Conservation (phyloP, 2,113 vertebrate species). For the Vireo altiloquus region DNA sequence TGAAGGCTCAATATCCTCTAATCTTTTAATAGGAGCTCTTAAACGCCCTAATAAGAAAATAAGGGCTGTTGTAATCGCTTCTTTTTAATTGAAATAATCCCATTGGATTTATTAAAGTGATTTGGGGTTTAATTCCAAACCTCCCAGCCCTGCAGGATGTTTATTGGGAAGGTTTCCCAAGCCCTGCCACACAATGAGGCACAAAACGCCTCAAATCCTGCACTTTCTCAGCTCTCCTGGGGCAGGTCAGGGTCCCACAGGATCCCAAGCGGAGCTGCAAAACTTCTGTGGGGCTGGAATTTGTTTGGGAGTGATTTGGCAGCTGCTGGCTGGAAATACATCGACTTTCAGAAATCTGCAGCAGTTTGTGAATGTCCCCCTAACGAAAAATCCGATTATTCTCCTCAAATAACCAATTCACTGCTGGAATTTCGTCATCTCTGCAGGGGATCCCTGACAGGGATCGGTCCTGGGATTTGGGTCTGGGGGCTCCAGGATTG, state of each 20-base stretch:
- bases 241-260: background rate
- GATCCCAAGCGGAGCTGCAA: rapidly evolving
- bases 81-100: background rate
- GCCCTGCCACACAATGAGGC: rapidly evolving
- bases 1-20: background rate
- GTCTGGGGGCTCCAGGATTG: rapidly evolving
- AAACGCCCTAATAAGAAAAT: background rate
- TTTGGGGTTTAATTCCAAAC: background rate
- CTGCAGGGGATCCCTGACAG: background rate
- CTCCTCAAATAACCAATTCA: background rate
- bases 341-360: background rate
- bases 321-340: background rate
- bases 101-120: background rate
- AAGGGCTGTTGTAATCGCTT: background rate
- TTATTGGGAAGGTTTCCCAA: background rate
- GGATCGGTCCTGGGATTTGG: background rate
- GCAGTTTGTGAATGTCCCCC: background rate
- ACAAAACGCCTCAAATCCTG: background rate
- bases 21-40: background rate
- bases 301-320: background rate
- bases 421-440: background rate
- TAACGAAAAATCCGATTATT: background rate
- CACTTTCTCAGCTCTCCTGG: background rate
- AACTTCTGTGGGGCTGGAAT: rapidly evolving
- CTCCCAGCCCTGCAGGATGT: background rate